Evolutionary conservation across 2,888 invertebrate species (phyloP).

Genomic region (Phalera bucephala): DNA sequence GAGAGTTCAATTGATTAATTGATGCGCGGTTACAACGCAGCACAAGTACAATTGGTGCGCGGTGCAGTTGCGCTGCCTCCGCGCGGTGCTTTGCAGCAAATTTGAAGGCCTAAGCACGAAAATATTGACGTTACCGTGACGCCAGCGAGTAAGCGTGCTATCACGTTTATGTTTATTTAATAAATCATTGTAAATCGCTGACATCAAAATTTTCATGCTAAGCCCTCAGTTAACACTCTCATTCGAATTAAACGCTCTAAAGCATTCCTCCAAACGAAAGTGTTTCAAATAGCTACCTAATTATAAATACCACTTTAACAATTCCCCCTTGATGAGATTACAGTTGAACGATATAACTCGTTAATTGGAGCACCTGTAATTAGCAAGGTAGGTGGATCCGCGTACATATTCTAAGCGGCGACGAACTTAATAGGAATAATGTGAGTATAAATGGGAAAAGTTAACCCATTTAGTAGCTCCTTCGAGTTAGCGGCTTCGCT

Average conservation of each 20-base stretch:
- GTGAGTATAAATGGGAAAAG: constrained; percentile 76
- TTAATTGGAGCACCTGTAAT: constrained; percentile 69
- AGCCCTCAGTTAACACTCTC: too few relatives aligned
- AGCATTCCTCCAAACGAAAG: constrained; percentile 9
- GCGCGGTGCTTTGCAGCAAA: too few relatives aligned
- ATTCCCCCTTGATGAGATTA: constrained; percentile 50
- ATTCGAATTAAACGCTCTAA: constrained; percentile 1
- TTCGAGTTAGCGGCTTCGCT: constrained; percentile 46
- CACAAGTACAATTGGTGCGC: too few relatives aligned
- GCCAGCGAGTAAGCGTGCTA: too few relatives aligned
- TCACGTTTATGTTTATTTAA: too few relatives aligned
- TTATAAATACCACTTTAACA: constrained; percentile 40
- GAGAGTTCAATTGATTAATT: too few relatives aligned
- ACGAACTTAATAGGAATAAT: constrained; percentile 75
- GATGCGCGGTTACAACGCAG: too few relatives aligned
- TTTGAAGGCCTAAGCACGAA: too few relatives aligned
- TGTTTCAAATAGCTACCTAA: constrained; percentile 21
- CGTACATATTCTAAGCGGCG: constrained; percentile 61
- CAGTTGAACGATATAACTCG: constrained; percentile 55
- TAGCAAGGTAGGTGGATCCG: constrained; percentile 58
- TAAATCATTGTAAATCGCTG: too few relatives aligned
- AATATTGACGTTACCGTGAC: too few relatives aligned
- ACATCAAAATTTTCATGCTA: too few relatives aligned
- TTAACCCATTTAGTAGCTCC: constrained; percentile 68
- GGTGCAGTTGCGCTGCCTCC: too few relatives aligned